phyloP scores from a whole-genome alignment of 1,140 invertebrate species.

The Popillia japonica region DNA sequence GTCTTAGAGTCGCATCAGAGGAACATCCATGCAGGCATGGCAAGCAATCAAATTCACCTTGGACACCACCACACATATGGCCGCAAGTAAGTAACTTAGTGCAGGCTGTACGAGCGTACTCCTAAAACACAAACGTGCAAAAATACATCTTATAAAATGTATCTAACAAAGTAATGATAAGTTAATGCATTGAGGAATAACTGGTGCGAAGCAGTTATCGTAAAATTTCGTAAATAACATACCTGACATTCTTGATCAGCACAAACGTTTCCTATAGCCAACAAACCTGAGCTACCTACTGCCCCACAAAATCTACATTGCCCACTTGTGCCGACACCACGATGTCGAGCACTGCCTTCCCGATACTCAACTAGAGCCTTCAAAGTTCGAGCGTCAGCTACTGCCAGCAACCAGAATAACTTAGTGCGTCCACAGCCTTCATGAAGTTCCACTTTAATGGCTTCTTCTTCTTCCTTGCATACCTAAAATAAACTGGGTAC shows the following conservation, averaged over 20 bases:
- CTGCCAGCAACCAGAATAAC: slow-evolving; percentile 91
- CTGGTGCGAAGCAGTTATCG: no score
- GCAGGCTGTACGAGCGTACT: slow-evolving; percentile 86
- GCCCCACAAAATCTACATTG: slow-evolving; percentile 93
- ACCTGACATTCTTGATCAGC: slow-evolving; percentile 92
- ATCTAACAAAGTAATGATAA: no score
- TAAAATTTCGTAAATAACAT: slow-evolving; percentile 27
- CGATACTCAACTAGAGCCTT: slow-evolving; percentile 95
- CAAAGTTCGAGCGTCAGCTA: slow-evolving; percentile 91
- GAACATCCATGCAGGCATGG: slow-evolving; percentile 90
- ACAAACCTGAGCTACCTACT: slow-evolving; percentile 80
- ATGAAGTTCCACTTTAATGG: slow-evolving; percentile 92
- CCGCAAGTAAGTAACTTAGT: slow-evolving; percentile 84
- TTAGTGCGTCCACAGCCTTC: slow-evolving; percentile 96
- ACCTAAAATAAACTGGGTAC: slow-evolving; percentile 61
- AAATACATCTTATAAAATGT: neutral
- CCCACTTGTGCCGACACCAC: slow-evolving; percentile 67
- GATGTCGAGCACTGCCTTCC: slow-evolving; percentile 69
- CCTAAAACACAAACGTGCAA: slow-evolving; percentile 62
- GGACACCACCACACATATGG: slow-evolving; percentile 91
- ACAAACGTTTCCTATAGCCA: slow-evolving; percentile 93
- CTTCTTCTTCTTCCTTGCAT: slow-evolving; percentile 95
- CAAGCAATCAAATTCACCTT: slow-evolving; percentile 82
- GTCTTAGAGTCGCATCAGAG: slow-evolving; percentile 69
- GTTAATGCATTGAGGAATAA: no score